Conservation (phyloP, 1,140 invertebrate genomes). For the Octopus sinensis region DNA sequence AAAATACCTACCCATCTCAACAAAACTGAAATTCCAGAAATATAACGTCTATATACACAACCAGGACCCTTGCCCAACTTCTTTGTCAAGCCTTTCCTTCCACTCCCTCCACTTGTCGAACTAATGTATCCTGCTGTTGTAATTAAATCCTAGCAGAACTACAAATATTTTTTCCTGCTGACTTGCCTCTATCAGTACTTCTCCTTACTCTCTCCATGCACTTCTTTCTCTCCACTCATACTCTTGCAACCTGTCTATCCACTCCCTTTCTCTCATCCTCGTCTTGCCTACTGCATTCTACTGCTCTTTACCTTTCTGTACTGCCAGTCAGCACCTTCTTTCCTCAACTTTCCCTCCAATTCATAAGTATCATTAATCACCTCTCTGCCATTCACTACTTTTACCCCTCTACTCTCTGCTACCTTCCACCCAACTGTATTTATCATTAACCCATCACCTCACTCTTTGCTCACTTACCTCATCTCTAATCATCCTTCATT, state of each 20-base stretch:
- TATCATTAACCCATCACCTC: not conserved
- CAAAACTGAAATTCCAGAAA: no score
- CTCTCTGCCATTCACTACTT: not conserved
- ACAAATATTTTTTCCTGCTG: not conserved
- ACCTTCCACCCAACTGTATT: not conserved
- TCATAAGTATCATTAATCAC: not conserved
- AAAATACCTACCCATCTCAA: no score
- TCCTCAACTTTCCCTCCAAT: not conserved
- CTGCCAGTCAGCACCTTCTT: not conserved
- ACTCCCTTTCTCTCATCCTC: not conserved
- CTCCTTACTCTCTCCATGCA: not conserved
- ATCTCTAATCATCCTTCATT: not conserved
- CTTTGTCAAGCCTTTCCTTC: no score
- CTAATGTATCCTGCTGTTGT: no score
- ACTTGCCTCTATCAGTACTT: not conserved
- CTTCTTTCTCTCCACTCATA: not conserved
- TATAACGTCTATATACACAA: no score
- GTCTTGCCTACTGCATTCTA: not conserved
- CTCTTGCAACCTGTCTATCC: not conserved
- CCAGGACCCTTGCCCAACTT: no score
- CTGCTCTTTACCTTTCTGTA: not conserved
- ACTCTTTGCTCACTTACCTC: not conserved
- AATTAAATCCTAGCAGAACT: no score
- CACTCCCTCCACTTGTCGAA: no score
- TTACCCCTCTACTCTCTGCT: not conserved